These are phyloP conservation scores for Acipenser ruthenus DNA, from an alignment of 2,797 vertebrate genomes.

Conservation along the genomic window DNA sequence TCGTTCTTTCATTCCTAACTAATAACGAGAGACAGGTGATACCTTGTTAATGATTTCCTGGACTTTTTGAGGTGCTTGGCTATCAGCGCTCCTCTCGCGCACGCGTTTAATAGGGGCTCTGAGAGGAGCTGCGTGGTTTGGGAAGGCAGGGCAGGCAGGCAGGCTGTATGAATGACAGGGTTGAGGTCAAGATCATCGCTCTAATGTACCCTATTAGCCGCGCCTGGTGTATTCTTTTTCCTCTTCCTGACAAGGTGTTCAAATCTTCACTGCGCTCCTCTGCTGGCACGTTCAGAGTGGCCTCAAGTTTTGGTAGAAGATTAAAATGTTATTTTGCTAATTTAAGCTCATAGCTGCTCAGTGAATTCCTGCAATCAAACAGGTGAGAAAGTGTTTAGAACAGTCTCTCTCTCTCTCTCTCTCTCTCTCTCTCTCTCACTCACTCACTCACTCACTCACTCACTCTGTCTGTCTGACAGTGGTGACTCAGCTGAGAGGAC, in stretches of 20 bases:
- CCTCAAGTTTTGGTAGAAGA: constrained; percentile 24
- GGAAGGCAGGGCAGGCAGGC: constrained; percentile 10
- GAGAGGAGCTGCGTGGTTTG: neutral
- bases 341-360: constrained; percentile 67
- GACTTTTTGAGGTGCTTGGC: constrained; percentile 19
- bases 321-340: constrained; percentile 77
- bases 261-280: constrained; percentile 52
- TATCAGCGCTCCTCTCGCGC: constrained; percentile 14
- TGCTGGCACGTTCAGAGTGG: constrained; percentile 43
- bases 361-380: constrained; percentile 13
- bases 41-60: constrained; percentile 26
- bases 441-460: too few species aligned
- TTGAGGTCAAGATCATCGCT: constrained; percentile 47
- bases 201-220: constrained; percentile 56
- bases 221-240: neutral
- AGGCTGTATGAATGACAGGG: constrained; percentile 32
- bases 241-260: constrained; percentile 53
- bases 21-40: constrained; percentile 29
- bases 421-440: neutral
- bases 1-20: constrained; percentile 7
- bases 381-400: too few species aligned
- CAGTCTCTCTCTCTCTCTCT: neutral
- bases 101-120: constrained; percentile 14
- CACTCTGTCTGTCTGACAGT: too few species aligned
- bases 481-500: too few species aligned